These are phyloP conservation scores for Apodemus agrarius DNA, from an alignment of 2,797 vertebrate species.

Conservation along the genomic window DNA sequence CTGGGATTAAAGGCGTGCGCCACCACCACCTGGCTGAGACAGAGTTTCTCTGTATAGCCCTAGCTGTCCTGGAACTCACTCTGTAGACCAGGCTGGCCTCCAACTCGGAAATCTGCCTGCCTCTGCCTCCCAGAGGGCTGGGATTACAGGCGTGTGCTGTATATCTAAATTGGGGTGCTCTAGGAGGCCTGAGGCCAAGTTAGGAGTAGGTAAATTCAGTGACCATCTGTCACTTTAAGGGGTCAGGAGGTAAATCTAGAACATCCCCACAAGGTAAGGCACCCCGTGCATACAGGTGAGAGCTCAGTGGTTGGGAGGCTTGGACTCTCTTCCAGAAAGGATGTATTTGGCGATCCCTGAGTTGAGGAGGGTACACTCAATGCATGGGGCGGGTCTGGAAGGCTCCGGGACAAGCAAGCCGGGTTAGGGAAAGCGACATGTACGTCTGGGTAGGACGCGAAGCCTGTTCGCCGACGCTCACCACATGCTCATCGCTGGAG, in stretches of 20 bases:
- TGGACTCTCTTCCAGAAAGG: background rate
- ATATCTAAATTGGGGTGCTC: background rate
- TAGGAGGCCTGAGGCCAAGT: background rate
- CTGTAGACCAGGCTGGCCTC: too few species aligned
- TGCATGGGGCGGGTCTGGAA: background rate
- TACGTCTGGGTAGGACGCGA: background rate
- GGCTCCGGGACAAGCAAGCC: background rate
- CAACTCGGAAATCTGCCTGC: too few species aligned
- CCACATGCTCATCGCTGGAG: conserved; percentile 90
- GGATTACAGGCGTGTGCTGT: background rate
- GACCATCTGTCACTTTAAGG: background rate
- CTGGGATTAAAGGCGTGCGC: too few species aligned
- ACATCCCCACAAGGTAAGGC: background rate
- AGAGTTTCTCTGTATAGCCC: too few species aligned
- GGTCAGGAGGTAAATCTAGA: background rate
- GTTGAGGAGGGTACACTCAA: background rate
- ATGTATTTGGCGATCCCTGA: background rate
- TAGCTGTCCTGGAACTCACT: too few species aligned
- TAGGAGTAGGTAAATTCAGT: background rate
- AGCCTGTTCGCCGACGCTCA: conserved; percentile 74
- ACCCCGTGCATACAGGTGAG: background rate
- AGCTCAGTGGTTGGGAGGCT: background rate
- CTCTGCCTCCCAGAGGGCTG: too few species aligned
- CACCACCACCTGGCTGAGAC: too few species aligned
- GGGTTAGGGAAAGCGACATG: background rate